These are phyloP conservation scores for Amblyopsis hoosieri DNA, from an alignment of 2,797 vertebrate genomes.

Conservation along the genomic window DNA sequence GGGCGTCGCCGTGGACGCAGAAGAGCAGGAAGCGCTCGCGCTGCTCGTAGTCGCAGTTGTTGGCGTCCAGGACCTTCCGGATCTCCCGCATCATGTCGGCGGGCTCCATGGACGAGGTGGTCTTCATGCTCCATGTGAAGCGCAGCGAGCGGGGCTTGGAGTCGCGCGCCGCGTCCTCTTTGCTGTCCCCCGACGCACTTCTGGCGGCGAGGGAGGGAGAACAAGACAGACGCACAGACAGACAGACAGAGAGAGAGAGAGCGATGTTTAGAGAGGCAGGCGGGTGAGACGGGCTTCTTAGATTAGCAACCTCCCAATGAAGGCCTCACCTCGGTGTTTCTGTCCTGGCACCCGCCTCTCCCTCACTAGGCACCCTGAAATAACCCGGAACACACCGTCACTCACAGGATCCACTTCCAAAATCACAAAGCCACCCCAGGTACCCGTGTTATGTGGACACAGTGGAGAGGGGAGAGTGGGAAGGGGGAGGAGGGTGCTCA, in stretches of 20 bases:
- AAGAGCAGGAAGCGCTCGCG: conserved; percentile 96
- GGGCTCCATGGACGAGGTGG: conserved; percentile 97
- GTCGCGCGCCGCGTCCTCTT: conserved; percentile 88
- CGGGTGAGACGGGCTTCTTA: neutral
- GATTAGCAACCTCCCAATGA: conserved; percentile 7
- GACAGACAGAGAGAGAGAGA: conserved; percentile 1
- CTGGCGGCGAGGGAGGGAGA: conserved; percentile 60
- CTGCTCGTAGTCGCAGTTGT: conserved; percentile 97
- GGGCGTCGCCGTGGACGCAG: conserved; percentile 93
- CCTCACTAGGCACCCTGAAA: conserved; percentile 96
- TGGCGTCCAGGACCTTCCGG: conserved; percentile 94
- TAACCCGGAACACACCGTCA: conserved; percentile 65
- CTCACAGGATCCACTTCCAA: conserved; percentile 17
- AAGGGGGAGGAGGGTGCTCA: conserved; percentile 19
- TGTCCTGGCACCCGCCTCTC: conserved; percentile 92
- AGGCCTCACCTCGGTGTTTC: conserved; percentile 92
- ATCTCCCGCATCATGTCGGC: conserved; percentile 98
- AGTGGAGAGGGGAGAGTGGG: conserved; percentile 36
- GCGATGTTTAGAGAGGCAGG: conserved; percentile 11
- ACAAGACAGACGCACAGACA: neutral
- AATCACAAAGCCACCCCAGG: neutral
- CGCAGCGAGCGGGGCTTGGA: conserved; percentile 90
- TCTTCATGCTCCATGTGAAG: conserved; percentile 99
- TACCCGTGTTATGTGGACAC: conserved; percentile 49
- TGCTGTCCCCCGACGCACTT: conserved; percentile 86